Evolutionary conservation across 2,888 invertebrate species (phyloP).

Genomic region (Ophioninae sp.): DNA sequence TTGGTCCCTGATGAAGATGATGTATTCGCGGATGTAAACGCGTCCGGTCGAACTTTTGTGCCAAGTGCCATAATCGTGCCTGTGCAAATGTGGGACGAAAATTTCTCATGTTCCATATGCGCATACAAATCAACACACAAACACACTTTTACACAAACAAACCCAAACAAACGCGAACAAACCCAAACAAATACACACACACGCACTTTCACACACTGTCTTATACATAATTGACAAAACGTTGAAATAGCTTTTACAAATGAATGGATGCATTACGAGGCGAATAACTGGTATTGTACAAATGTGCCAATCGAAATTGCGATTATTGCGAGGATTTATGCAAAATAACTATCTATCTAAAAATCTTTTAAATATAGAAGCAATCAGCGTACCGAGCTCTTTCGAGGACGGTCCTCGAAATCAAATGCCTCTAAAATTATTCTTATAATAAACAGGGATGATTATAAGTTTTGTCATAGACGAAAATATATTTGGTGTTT

Average conservation of each 20-base stretch:
- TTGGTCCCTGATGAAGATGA: constrained; percentile 21
- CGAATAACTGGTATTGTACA: constrained; percentile 6
- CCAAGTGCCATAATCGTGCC: constrained; percentile 59
- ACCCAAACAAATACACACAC: background rate
- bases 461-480: too few relatives aligned
- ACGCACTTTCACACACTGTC: background rate
- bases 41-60: constrained; percentile 28
- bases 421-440: background rate
- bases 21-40: constrained; percentile 45
- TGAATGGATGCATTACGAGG: constrained; percentile 19
- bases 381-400: background rate
- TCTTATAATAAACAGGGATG: background rate
- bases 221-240: constrained; percentile 16
- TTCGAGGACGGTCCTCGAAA: background rate
- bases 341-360: background rate
- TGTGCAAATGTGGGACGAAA: constrained; percentile 12
- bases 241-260: constrained; percentile 33
- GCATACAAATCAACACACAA: background rate
- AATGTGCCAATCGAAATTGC: constrained; percentile 1
- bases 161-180: too few relatives aligned
- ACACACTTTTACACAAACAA: background rate
- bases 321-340: background rate
- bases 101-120: constrained; percentile 14
- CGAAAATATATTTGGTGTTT: too few relatives aligned
- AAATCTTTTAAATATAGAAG: background rate